Evolutionary conservation across 2,797 vertebrate species (phyloP).

Genomic region (Dryobates pubescens): DNA sequence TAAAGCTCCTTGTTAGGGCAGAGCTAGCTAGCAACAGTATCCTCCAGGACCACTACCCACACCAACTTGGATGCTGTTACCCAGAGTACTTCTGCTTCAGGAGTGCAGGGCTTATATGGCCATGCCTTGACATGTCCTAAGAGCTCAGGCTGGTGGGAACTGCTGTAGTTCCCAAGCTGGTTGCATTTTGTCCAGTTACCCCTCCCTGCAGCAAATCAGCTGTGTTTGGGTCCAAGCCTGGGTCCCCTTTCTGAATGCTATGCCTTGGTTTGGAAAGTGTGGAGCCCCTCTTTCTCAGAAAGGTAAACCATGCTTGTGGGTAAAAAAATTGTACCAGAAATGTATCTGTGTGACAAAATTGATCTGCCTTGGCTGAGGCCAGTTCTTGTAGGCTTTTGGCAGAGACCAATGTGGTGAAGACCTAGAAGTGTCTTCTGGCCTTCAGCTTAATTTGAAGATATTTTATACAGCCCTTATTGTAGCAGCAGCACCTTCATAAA

Average conservation of each 20-base stretch:
- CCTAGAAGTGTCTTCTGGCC: background rate
- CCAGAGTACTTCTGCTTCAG: background rate
- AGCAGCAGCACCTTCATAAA: background rate
- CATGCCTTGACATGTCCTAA: background rate
- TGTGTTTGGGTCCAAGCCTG: background rate
- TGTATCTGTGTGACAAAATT: background rate
- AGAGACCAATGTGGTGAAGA: background rate
- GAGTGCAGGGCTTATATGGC: too few species aligned
- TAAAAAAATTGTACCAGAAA: background rate
- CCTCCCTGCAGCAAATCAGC: background rate
- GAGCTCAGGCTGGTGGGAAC: background rate
- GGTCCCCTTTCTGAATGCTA: background rate
- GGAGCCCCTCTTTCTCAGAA: background rate
- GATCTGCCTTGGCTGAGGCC: background rate
- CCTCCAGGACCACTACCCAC: background rate
- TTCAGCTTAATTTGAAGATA: background rate
- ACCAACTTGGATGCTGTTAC: background rate
- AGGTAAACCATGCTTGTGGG: background rate
- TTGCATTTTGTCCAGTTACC: background rate
- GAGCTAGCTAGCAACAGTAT: fast-evolving
- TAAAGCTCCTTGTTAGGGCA: background rate
- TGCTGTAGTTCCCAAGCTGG: background rate
- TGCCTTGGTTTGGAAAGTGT: background rate
- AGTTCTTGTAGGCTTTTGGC: background rate
- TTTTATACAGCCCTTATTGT: background rate